These are phyloP conservation scores for Netelia inedita DNA, from an alignment of 2,888 invertebrate genomes.

Conservation along the genomic window DNA sequence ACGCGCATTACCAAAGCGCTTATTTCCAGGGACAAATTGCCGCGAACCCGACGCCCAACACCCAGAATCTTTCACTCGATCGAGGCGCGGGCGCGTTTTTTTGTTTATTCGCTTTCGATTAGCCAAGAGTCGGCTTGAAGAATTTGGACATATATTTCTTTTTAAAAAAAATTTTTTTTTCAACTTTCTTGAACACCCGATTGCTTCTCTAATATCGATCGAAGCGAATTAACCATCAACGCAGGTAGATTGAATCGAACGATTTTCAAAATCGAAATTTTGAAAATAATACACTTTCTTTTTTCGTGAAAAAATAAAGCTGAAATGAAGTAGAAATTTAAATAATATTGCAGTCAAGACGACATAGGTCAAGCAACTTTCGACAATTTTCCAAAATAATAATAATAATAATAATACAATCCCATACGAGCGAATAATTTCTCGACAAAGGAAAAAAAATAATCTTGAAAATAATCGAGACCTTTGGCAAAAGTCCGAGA, in stretches of 20 bases:
- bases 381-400: not conserved
- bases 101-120: not conserved
- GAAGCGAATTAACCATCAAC: no score
- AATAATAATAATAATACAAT: constrained; percentile 7
- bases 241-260: no score
- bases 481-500: not conserved
- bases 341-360: no score
- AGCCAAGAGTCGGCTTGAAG: not conserved
- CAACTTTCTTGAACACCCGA: no score
- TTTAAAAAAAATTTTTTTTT: no score
- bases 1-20: constrained; percentile 2
- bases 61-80: constrained; percentile 13
- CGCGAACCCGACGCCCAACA: not conserved
- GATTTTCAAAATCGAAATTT: no score
- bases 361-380: no score
- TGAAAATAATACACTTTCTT: no score
- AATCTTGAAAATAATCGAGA: not conserved
- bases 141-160: not conserved
- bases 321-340: no score
- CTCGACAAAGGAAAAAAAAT: not conserved
- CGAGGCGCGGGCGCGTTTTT: not conserved
- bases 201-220: no score
- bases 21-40: constrained; percentile 9
- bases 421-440: no score
- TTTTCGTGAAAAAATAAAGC: no score